Evolutionary conservation across 2,797 vertebrate genomes (phyloP).

Genomic region (Diceros bicornis): DNA sequence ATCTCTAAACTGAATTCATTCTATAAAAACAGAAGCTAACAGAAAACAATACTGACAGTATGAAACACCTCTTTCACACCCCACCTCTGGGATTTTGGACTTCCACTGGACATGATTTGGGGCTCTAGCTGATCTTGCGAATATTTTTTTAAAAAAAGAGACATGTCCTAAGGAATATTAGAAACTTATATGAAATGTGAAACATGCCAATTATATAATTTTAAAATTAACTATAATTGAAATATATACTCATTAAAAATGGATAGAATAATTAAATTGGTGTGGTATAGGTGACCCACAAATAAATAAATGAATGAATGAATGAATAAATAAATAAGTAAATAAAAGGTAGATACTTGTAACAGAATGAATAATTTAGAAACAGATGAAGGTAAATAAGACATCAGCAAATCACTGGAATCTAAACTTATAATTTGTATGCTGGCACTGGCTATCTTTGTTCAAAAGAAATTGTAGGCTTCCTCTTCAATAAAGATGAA

Average conservation of each 20-base stretch:
- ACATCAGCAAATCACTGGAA: background rate
- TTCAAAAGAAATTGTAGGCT: background rate
- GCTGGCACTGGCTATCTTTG: background rate
- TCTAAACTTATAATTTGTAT: background rate
- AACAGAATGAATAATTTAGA: constrained; percentile 25
- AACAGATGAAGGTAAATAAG: background rate
- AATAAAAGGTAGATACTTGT: background rate
- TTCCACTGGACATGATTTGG: background rate
- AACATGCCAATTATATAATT: background rate
- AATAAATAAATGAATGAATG: background rate
- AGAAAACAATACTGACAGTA: background rate
- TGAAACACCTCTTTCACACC: background rate
- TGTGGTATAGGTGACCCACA: background rate
- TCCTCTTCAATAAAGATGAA: background rate
- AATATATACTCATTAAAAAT: constrained; percentile 27
- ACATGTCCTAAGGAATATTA: background rate
- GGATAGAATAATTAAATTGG: background rate
- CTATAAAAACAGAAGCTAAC: background rate
- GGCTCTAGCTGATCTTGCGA: background rate
- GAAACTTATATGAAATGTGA: constrained; percentile 8
- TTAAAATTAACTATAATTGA: background rate
- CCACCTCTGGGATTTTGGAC: background rate
- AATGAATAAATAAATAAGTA: too few species aligned
- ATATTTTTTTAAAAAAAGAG: background rate
- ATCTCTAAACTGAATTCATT: background rate